Percentiles rank a stretch among this genome's conserved stretches.
These are phyloP conservation scores for Ostrea edulis DNA, from an alignment of 1,140 invertebrate species.

Conservation along the genomic window DNA sequence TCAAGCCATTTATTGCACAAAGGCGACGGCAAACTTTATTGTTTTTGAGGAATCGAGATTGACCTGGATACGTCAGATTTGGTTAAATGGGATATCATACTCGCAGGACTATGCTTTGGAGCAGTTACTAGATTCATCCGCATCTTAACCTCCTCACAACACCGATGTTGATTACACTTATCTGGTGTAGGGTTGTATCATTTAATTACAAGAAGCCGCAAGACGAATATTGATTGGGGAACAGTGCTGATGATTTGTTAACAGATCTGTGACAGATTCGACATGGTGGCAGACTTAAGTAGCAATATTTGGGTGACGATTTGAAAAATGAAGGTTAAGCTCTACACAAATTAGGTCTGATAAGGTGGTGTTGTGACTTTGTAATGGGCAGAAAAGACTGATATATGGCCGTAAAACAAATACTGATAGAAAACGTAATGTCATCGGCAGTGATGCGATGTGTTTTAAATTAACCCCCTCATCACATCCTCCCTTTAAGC, in stretches of 20 bases:
- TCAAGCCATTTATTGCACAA: background rate
- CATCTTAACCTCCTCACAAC: background rate
- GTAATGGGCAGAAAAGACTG: slow-evolving; percentile 31
- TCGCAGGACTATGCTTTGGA: background rate
- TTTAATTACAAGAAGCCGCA: slow-evolving; percentile 38
- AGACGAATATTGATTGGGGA: slow-evolving; percentile 22
- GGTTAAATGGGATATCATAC: background rate
- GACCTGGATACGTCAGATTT: slow-evolving; percentile 15
- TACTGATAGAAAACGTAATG: background rate
- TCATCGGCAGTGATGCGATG: slow-evolving; percentile 11
- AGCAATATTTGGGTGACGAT: slow-evolving; percentile 38
- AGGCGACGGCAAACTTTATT: slow-evolving; percentile 25
- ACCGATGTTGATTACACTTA: slow-evolving; percentile 17
- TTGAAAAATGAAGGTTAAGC: slow-evolving; percentile 39
- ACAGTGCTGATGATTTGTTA: slow-evolving; percentile 17
- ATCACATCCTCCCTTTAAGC: slow-evolving; percentile 1
- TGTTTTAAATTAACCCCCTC: slow-evolving; percentile 16
- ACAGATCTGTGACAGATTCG: slow-evolving; percentile 26
- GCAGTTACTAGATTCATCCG: background rate
- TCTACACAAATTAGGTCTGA: slow-evolving; percentile 14
- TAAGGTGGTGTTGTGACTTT: slow-evolving; percentile 23
- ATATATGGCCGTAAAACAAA: slow-evolving; percentile 35
- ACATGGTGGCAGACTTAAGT: slow-evolving; percentile 27
- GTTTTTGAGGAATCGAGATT: slow-evolving; percentile 33
- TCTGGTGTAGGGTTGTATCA: slow-evolving; percentile 19